phyloP scores from a whole-genome alignment of 2,113 vertebrate genomes.

The Leucoraja erinaceus region DNA sequence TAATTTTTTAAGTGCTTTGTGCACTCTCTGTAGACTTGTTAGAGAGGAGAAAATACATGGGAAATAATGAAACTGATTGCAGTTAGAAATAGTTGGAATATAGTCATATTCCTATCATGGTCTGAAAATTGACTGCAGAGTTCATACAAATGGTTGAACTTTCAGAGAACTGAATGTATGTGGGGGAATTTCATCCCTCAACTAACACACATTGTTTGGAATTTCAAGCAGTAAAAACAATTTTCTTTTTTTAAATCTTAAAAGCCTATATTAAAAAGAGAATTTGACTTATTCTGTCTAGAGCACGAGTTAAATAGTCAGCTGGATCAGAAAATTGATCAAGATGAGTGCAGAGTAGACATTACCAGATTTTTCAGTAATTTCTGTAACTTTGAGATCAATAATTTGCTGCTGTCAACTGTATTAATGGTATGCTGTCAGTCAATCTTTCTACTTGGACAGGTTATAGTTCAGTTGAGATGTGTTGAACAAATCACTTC shows the following conservation, averaged over 20 bases:
- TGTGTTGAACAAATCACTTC: constrained; percentile 23
- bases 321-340: not conserved
- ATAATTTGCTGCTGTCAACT: constrained; percentile 25
- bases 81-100: not conserved
- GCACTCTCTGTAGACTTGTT: not conserved
- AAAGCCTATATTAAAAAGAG: not conserved
- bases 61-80: not conserved
- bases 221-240: not conserved
- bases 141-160: not conserved
- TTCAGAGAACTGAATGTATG: not conserved
- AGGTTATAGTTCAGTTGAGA: constrained; percentile 26
- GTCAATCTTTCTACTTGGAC: not conserved
- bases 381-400: constrained; percentile 25
- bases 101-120: not conserved
- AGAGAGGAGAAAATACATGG: not conserved
- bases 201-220: not conserved
- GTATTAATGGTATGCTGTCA: constrained; percentile 17
- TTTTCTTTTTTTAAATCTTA: not conserved
- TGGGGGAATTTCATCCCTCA: not conserved
- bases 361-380: not conserved
- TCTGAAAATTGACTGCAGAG: not conserved
- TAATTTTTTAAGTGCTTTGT: not conserved
- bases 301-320: not conserved
- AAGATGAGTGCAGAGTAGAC: not conserved
- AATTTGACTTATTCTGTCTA: not conserved